Conservation (phyloP, 2,113 vertebrate genomes). For the Cyanoderma ruficeps region DNA sequence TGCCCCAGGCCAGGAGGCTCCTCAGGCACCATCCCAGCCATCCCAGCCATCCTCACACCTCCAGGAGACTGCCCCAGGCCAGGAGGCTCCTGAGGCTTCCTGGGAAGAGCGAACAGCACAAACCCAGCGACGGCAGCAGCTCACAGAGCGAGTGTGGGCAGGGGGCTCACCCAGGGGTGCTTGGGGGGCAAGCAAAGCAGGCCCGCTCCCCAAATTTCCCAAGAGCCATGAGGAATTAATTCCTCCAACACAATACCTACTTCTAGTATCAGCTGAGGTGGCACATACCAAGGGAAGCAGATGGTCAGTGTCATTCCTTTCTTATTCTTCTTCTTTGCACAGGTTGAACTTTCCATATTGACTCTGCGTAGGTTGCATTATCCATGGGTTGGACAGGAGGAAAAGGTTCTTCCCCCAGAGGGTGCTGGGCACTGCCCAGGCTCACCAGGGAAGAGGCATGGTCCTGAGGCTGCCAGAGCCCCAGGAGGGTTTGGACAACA, state of each 20-base stretch:
- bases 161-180: rapidly evolving
- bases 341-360: background rate
- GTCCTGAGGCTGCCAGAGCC: background rate
- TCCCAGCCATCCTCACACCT: too few species aligned
- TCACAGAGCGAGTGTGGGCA: rapidly evolving
- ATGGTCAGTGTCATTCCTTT: background rate
- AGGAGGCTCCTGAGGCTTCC: background rate
- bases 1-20: too few species aligned
- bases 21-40: too few species aligned
- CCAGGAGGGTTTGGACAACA: rapidly evolving
- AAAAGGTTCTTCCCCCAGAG: background rate
- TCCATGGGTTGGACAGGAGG: background rate
- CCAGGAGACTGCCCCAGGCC: too few species aligned
- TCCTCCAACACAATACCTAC: background rate
- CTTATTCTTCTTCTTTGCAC: background rate
- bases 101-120: background rate
- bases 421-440: background rate
- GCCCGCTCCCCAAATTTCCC: background rate
- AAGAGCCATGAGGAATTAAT: background rate
- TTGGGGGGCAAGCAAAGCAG: background rate
- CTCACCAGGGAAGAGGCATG: background rate
- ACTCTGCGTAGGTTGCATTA: rapidly evolving
- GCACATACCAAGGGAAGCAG: background rate
- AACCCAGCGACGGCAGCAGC: background rate
- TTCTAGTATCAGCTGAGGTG: background rate